Conservation (phyloP, 2,888 invertebrate genomes). For the Oscheius myriophilus region DNA sequence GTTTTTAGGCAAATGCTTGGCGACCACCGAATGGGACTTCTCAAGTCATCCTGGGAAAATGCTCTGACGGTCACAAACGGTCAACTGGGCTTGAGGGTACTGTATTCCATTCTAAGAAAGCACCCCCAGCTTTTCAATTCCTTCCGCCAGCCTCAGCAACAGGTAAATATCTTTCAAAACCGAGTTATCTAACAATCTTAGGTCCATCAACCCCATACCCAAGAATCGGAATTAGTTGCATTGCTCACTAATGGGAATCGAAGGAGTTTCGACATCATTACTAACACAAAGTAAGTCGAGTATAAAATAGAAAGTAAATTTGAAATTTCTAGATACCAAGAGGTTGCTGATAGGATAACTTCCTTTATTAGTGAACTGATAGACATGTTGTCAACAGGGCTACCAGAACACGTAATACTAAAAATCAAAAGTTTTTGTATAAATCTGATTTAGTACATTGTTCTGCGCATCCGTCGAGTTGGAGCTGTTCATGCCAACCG, state of each 20-base stretch:
- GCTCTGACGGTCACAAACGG: conserved; percentile 57
- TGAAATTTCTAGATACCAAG: conserved; percentile 40
- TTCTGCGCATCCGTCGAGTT: conserved; percentile 54
- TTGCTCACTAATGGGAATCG: conserved; percentile 43
- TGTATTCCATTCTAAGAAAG: conserved; percentile 62
- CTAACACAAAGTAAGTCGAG: conserved; percentile 42
- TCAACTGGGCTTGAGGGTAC: conserved; percentile 60
- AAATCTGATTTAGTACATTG: conserved; percentile 43
- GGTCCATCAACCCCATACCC: background rate
- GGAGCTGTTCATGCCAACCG: conserved; percentile 62
- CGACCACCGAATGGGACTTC: conserved; percentile 42
- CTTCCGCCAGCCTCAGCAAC: conserved; percentile 35
- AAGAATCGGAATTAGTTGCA: conserved; percentile 43
- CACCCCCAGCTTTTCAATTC: conserved; percentile 56
- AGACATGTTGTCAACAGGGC: conserved; percentile 51
- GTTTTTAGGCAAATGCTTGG: conserved; percentile 52
- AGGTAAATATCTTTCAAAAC: conserved; percentile 6
- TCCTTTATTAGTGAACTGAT: conserved; percentile 58
- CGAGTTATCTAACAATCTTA: background rate
- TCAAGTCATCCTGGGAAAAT: conserved; percentile 57
- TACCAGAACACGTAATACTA: conserved; percentile 52
- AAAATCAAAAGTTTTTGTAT: background rate
- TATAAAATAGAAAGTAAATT: background rate
- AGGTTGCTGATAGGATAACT: conserved; percentile 60
- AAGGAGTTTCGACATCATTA: conserved; percentile 49